These are phyloP conservation scores for Nemapogon koenigi DNA, from an alignment of 2,888 invertebrate species.

Conservation along the genomic window DNA sequence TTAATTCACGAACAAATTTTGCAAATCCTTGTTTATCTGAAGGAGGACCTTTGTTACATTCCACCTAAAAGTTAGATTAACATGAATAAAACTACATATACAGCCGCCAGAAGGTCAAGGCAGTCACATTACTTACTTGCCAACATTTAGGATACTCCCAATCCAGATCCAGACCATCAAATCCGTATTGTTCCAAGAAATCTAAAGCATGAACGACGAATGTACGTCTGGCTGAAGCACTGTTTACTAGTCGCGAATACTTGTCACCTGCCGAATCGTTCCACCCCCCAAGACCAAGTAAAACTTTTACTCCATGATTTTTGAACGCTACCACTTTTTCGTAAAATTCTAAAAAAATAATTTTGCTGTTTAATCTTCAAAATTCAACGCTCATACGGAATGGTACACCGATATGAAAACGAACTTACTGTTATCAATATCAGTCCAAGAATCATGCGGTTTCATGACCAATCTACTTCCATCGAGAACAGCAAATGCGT, in stretches of 20 bases:
- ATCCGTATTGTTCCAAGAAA: slow-evolving; percentile 80
- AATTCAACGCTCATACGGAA: neutral
- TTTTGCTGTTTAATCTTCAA: neutral
- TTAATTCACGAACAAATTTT: slow-evolving; percentile 76
- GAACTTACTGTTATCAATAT: slow-evolving; percentile 82
- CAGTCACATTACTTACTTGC: slow-evolving; percentile 79
- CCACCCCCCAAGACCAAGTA: slow-evolving; percentile 94
- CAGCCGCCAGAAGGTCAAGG: no score
- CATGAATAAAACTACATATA: no score
- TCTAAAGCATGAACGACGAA: slow-evolving; percentile 79
- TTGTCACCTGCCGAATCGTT: slow-evolving; percentile 92
- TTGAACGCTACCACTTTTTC: slow-evolving; percentile 81
- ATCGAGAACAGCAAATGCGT: slow-evolving; percentile 90
- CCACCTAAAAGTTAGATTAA: slow-evolving; percentile 69
- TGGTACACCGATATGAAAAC: neutral
- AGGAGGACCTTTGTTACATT: slow-evolving; percentile 81
- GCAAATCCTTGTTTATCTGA: slow-evolving; percentile 84
- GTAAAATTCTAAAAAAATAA: slow-evolving; percentile 77
- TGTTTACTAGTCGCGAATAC: slow-evolving; percentile 83
- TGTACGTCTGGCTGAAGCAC: slow-evolving; percentile 69
- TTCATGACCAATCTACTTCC: slow-evolving; percentile 77
- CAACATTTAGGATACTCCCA: slow-evolving; percentile 96
- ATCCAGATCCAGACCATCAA: slow-evolving; percentile 91
- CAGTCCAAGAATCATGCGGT: slow-evolving; percentile 88
- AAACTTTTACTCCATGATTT: slow-evolving; percentile 76